These are phyloP conservation scores for Chelonoidis abingdonii DNA, from an alignment of 2,113 vertebrate genomes.

Conservation along the genomic window DNA sequence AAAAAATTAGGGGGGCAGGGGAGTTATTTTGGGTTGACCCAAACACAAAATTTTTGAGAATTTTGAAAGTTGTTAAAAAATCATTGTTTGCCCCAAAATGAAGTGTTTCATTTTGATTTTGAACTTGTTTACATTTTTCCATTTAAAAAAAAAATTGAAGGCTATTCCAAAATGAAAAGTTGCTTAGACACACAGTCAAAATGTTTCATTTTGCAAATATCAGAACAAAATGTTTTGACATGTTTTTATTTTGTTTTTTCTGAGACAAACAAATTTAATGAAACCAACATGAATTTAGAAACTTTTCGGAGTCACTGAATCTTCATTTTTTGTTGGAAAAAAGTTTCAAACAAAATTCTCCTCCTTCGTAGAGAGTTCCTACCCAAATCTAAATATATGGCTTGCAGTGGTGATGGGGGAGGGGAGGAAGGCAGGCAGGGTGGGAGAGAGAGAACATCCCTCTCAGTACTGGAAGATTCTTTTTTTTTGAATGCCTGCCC, in stretches of 20 bases:
- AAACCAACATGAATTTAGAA: not conserved
- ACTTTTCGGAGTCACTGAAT: not conserved
- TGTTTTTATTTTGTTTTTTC: not conserved
- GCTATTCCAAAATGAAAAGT: not conserved
- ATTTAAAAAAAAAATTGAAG: not conserved
- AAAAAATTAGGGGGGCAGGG: not conserved
- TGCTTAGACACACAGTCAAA: not conserved
- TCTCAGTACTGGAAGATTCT: conserved; percentile 16
- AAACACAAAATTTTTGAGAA: not conserved
- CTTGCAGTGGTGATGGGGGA: not conserved
- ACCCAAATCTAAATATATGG: not conserved
- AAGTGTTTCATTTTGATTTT: not conserved
- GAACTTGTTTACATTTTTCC: not conserved
- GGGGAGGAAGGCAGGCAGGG: not conserved
- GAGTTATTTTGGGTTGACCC: not conserved
- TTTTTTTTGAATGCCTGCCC: conserved; percentile 10
- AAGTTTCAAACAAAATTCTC: not conserved
- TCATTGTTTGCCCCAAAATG: not conserved
- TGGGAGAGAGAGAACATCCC: not conserved
- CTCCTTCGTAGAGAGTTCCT: not conserved
- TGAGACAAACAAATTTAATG: not conserved
- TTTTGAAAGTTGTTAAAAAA: not conserved
- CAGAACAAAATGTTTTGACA: not conserved
- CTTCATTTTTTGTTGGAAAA: not conserved
- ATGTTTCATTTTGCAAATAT: not conserved